Percentiles rank a stretch among this genome's conserved stretches.
Evolutionary conservation across 2,113 vertebrate species (phyloP).

Genomic region (Kryptolebias marmoratus): DNA sequence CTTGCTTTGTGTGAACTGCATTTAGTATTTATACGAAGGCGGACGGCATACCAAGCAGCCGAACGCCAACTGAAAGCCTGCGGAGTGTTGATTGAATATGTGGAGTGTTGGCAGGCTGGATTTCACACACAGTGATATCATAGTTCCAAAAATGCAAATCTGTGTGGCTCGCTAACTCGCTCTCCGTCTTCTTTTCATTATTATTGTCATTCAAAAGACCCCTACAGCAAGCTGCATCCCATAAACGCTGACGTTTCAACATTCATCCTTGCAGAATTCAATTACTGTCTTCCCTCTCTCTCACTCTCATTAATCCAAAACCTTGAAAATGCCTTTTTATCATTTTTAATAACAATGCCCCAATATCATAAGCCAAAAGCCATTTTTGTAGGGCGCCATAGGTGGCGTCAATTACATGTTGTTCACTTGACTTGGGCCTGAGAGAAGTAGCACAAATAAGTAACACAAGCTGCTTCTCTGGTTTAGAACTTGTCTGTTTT

Average conservation of each 20-base stretch:
- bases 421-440: slow-evolving; percentile 23
- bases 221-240: slow-evolving; percentile 34
- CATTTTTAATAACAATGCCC: slow-evolving; percentile 58
- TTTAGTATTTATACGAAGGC: slow-evolving; percentile 60
- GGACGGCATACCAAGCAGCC: slow-evolving; percentile 30
- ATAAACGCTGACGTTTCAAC: slow-evolving; percentile 29
- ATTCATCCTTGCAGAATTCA: slow-evolving; percentile 66
- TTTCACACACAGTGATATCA: slow-evolving; percentile 31
- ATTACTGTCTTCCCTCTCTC: slow-evolving; percentile 30
- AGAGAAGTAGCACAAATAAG: slow-evolving; percentile 23
- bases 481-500: slow-evolving; percentile 35
- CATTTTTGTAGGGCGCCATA: slow-evolving; percentile 39
- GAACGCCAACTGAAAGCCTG: slow-evolving; percentile 15
- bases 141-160: slow-evolving; percentile 38
- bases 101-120: slow-evolving; percentile 30
- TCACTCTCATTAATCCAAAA: slow-evolving; percentile 40
- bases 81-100: slow-evolving; percentile 37
- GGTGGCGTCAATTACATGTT: slow-evolving; percentile 60
- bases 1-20: slow-evolving; percentile 22
- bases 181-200: slow-evolving; percentile 35
- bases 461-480: not conserved
- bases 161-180: not conserved
- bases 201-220: slow-evolving; percentile 51
- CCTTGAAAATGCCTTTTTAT: slow-evolving; percentile 47
- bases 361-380: slow-evolving; percentile 52